Evolutionary conservation across 2,888 invertebrate species (phyloP).

Genomic region (Fabriciana adippe): DNA sequence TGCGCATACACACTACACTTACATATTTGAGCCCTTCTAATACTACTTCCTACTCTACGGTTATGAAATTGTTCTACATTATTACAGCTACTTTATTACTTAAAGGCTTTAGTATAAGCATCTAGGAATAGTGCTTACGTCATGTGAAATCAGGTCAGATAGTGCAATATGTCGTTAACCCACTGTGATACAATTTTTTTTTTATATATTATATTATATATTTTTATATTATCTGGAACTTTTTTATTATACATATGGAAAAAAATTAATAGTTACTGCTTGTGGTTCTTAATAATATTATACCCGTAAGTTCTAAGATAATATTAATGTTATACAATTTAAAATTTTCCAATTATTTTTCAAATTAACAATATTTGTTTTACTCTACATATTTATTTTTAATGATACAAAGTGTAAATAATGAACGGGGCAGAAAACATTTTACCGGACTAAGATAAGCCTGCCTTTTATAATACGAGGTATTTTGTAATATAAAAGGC

Average conservation of each 20-base stretch:
- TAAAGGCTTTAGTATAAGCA: slow-evolving; percentile 52
- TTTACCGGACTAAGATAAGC: slow-evolving; percentile 22
- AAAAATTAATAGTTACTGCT: neutral
- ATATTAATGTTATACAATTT: no score
- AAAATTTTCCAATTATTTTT: no score
- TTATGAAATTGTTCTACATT: slow-evolving; percentile 58
- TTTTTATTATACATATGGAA: no score
- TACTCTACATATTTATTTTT: slow-evolving; percentile 1
- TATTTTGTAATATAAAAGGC: slow-evolving; percentile 17
- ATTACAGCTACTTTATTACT: slow-evolving; percentile 54
- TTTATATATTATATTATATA: neutral
- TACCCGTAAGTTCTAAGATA: no score
- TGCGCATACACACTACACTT: no score
- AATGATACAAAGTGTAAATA: slow-evolving; percentile 16
- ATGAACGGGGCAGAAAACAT: slow-evolving; percentile 13
- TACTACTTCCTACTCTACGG: slow-evolving; percentile 51
- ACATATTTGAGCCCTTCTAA: slow-evolving; percentile 1
- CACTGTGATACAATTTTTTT: slow-evolving; percentile 20
- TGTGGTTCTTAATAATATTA: neutral
- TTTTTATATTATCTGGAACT: no score
- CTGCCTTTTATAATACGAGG: slow-evolving; percentile 19
- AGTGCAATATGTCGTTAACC: slow-evolving; percentile 28
- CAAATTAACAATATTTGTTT: neutral
- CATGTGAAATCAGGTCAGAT: slow-evolving; percentile 33
- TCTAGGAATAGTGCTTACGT: slow-evolving; percentile 37